A percentile compares a stretch with the other conserved stretches of the same genome.
Conservation (phyloP, 1,140 invertebrate species). For the Muscidifurax raptorellus region DNA sequence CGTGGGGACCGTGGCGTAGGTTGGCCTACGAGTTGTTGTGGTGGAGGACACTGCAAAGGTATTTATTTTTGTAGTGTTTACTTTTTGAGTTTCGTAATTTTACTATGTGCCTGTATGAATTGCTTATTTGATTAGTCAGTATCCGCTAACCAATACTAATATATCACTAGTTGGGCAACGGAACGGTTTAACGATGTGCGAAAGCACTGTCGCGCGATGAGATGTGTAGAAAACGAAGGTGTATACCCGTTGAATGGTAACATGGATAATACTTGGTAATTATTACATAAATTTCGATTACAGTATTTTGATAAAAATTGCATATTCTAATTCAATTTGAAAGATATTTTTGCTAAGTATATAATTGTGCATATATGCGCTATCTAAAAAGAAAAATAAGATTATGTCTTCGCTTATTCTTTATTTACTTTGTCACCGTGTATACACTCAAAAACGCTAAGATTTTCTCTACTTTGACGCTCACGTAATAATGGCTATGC, state of each 20-base stretch:
- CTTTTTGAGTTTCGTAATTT: background rate
- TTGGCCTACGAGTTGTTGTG: slow-evolving; percentile 51
- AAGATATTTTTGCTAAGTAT: too few relatives aligned
- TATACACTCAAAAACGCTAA: background rate
- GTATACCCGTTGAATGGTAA: too few relatives aligned
- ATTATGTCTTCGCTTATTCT: background rate
- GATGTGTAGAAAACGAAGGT: background rate
- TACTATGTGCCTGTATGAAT: background rate
- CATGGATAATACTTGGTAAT: too few relatives aligned
- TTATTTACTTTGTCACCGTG: slow-evolving; percentile 5
- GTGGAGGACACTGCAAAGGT: slow-evolving; percentile 17
- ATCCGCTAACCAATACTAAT: background rate
- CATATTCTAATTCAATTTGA: too few relatives aligned
- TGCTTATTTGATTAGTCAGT: background rate
- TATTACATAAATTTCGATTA: too few relatives aligned
- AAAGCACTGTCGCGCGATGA: background rate
- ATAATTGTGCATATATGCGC: too few relatives aligned
- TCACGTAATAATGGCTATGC: background rate
- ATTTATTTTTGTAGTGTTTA: background rate
- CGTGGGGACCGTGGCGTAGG: slow-evolving; percentile 29
- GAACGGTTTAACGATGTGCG: background rate
- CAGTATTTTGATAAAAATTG: too few relatives aligned
- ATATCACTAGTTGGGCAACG: background rate
- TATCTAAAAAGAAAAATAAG: too few relatives aligned
- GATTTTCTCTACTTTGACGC: background rate